Base-by-base conservation (phyloP, 1,140 invertebrate genomes). In the Tribolium castaneum region DNA sequence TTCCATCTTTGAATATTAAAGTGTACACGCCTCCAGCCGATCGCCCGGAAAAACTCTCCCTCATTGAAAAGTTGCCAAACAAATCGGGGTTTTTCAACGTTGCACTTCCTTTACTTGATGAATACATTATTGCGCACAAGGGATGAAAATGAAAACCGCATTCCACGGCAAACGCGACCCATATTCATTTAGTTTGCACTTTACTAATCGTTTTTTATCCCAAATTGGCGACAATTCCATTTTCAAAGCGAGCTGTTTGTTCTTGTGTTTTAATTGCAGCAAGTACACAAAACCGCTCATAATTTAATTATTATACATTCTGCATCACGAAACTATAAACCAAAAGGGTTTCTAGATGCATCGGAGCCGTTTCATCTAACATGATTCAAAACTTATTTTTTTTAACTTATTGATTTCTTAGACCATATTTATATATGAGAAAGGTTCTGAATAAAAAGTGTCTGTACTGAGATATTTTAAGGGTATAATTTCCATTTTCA, bases 1-100 rank as follows among this genome's bases (percentile, higher is more conserved):
- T 22, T 66, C 10, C 52, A 54, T 54, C 14, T 16, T 62, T 62
- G 56, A 66, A 66, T 66, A 66, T 66, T 59, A 59, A 56, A 56
- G 30, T 30, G 54, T 30, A 30, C 7, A 59, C 59, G 30, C 59
- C 30, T n/a, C 2, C 5, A 12, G 30, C 12, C 59, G 25, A 35
- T 35, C n/a, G 59, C 13, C 30, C 3, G 19, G 51, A 72, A 72
- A 50, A 52, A 52, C 3, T 12, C 4, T 6, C n/a, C n/a, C 16
- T 52, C 49, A 50, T n/a, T 50, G 49, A 50, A 50, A n/a, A 50
- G 16, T 59, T 59, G 2, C 6, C 54, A 59, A 59, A 59, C 16
- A 59, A 59, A 30, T 59, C n/a, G 10, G 5, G 16, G 1, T 22
- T 59, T 59, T 59, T 5, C 3, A 52, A 14, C n/a, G 39, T 45